Evolutionary conservation across 2,888 invertebrate species (phyloP).

Genomic region (Chrysolina americana): DNA sequence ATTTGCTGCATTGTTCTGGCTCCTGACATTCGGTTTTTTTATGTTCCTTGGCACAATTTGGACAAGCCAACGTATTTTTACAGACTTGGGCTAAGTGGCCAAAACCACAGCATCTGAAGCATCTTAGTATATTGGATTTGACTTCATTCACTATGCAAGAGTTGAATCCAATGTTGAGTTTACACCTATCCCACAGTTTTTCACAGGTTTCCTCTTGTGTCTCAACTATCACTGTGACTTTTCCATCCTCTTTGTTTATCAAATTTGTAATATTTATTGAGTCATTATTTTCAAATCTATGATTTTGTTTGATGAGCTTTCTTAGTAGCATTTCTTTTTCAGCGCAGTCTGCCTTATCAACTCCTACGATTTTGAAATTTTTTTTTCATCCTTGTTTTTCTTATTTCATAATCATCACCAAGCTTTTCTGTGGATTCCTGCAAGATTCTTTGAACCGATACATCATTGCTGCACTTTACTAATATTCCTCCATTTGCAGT

Average conservation of each 20-base stretch:
- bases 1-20: constrained; percentile 14
- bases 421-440: constrained; percentile 25
- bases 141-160: constrained; percentile 27
- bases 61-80: constrained; percentile 24
- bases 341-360: background rate
- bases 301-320: constrained; percentile 5
- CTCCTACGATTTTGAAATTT: constrained; percentile 16
- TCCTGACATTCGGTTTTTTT: constrained; percentile 22
- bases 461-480: constrained; percentile 8
- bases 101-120: constrained; percentile 23
- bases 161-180: constrained; percentile 11
- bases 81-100: constrained; percentile 22
- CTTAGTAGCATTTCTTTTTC: constrained; percentile 6
- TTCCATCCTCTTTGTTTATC: constrained; percentile 14
- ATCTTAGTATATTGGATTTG: constrained; percentile 18
- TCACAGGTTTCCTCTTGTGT: constrained; percentile 13
- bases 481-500: constrained; percentile 13
- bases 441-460: constrained; percentile 7
- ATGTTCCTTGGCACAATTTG: constrained; percentile 23
- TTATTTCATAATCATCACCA: constrained; percentile 16
- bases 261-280: constrained; percentile 10
- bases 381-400: constrained; percentile 12
- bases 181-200: constrained; percentile 15
- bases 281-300: constrained; percentile 3
- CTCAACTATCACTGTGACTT: constrained; percentile 5